These are phyloP conservation scores for Anastrepha obliqua DNA, from an alignment of 1,140 invertebrate genomes.

Conservation along the genomic window DNA sequence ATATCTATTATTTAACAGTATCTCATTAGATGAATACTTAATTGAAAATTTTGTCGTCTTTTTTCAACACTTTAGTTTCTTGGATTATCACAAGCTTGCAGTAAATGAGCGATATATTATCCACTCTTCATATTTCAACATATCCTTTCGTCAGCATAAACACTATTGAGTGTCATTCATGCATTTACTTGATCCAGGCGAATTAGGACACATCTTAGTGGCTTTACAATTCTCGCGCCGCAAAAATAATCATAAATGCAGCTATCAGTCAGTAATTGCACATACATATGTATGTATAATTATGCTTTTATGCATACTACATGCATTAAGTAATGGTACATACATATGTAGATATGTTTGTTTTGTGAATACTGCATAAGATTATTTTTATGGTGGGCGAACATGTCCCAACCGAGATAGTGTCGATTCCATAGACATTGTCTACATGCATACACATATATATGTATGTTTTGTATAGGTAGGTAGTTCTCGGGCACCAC, in stretches of 20 bases:
- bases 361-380: background rate
- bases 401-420: background rate
- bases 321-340: background rate
- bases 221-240: background rate
- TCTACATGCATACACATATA: background rate
- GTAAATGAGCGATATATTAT: too few species aligned
- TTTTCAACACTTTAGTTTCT: too few species aligned
- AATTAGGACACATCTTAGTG: background rate
- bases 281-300: background rate
- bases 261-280: background rate
- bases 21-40: too few species aligned
- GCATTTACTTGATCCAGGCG: background rate
- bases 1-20: too few species aligned
- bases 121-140: background rate
- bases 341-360: background rate
- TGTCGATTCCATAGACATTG: background rate
- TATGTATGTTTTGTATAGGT: background rate
- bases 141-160: background rate
- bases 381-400: slow-evolving; percentile 42
- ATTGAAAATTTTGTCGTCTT: too few species aligned
- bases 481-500: background rate
- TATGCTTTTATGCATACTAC: background rate
- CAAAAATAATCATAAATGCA: background rate
- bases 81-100: too few species aligned
- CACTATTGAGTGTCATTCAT: background rate